A percentile compares a stretch with the other conserved stretches of the same genome.
phyloP scores from a whole-genome alignment of 2,888 invertebrate species.

The Diaprepes abbreviatus region DNA sequence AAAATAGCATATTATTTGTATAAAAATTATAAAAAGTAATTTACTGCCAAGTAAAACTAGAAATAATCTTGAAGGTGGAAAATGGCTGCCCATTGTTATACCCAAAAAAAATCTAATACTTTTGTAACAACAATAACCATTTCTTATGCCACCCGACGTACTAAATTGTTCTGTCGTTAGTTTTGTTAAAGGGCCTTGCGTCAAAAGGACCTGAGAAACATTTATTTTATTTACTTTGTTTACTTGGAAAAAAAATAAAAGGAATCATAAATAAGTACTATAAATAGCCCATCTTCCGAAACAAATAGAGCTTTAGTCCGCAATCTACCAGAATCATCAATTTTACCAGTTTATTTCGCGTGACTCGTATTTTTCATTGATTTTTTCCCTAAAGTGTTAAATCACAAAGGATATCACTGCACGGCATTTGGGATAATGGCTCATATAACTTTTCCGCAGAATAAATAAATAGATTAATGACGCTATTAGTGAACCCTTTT shows the following conservation, averaged over 20 bases:
- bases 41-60: too few relatives aligned
- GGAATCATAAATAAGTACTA: not conserved
- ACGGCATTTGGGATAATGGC: constrained; percentile 38
- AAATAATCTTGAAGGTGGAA: too few relatives aligned
- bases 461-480: constrained; percentile 47
- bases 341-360: constrained; percentile 31
- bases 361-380: constrained; percentile 37
- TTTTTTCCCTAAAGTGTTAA: constrained; percentile 43
- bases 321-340: constrained; percentile 5
- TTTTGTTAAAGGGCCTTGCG: not conserved
- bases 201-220: not conserved
- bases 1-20: too few relatives aligned
- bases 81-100: too few relatives aligned
- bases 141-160: too few relatives aligned
- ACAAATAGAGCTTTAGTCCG: not conserved
- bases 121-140: too few relatives aligned
- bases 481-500: constrained; percentile 25
- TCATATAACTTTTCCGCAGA: constrained; percentile 31
- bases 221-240: not conserved
- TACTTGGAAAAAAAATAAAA: not conserved
- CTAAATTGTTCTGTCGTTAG: too few relatives aligned
- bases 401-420: constrained; percentile 41
- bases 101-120: too few relatives aligned
- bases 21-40: too few relatives aligned
- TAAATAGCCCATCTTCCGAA: not conserved